Evolutionary conservation across 2,797 vertebrate genomes (phyloP), one percentile per base, ranked within the genome.

Genomic region (Myotis myotis): DNA sequence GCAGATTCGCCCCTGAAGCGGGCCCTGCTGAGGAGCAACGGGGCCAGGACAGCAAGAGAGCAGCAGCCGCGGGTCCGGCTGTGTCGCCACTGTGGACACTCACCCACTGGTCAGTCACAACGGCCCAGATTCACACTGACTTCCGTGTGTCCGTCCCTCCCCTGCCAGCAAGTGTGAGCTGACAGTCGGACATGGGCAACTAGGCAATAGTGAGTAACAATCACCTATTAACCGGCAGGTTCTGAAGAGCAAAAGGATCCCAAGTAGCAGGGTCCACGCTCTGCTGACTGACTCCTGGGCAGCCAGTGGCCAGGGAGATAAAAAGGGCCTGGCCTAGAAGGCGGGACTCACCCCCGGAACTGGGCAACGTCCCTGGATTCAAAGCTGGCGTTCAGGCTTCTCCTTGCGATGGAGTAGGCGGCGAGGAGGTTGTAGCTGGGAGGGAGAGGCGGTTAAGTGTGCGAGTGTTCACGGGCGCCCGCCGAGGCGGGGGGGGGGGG

Each of bases 401-500:
- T 96, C 92, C 97, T 98, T 23, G 95, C 70, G 53, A 98, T 80
- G 3, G 98, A 97, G 93, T 98, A 97, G 0, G 98, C 93, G 9
- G 97, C 97, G 6, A 99, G 94, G 51, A 60, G 98, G 75, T 97
- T 97, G 57, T 98, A 99, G 51, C 99, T 99, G 93, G 86, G 90
- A 68, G 11, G n/a, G 79, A 90, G 51, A 68, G 0, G 19, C 4
- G 1, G 28, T 12, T 51, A 95, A 95, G 70, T 25, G 22, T 6
- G 4, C 13, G 7, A 13, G n/a, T 19, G 78, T 23, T 4, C n/a
- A 6, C 2, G 49, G 41, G 49, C 5, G 3, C 20, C 2, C 0
- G 7, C 41, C 16, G 13, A 0, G 13, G 15, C 44, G 25, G 2
- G 3, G 17, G 8, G 44, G 8, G 44, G 72, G 0, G 30, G 30